These are phyloP conservation scores for Linurgus olivaceus DNA, from an alignment of 2,797 vertebrate species.

Conservation along the genomic window DNA sequence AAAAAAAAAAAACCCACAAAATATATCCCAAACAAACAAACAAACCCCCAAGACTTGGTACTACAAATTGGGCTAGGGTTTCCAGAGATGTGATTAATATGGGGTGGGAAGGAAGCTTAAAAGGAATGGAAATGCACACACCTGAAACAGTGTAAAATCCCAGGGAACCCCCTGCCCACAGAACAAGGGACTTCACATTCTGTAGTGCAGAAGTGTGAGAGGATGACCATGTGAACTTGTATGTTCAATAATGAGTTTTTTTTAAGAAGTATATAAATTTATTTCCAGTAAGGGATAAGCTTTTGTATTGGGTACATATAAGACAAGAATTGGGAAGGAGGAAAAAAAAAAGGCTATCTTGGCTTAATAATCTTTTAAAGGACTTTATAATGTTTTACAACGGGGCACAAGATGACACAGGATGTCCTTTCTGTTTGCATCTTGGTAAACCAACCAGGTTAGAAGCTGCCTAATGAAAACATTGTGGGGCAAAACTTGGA, in stretches of 20 bases:
- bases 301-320: neutral
- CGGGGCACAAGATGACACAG: neutral
- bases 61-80: neutral
- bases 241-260: neutral
- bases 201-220: neutral
- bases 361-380: neutral
- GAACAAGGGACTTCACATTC: neutral
- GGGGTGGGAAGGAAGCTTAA: neutral
- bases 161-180: neutral
- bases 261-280: neutral
- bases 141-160: neutral
- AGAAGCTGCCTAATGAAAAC: neutral
- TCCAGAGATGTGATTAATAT: neutral
- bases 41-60: neutral
- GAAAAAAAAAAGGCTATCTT: neutral
- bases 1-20: neutral
- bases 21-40: neutral
- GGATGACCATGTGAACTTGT: neutral
- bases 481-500: neutral
- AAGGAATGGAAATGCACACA: neutral
- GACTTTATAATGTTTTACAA: neutral
- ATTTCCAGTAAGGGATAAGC: neutral
- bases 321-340: neutral
- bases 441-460: neutral
- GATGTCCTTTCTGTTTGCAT: neutral